These are phyloP conservation scores for Sminthopsis crassicaudata DNA, from an alignment of 2,113 vertebrate genomes.

Conservation along the genomic window DNA sequence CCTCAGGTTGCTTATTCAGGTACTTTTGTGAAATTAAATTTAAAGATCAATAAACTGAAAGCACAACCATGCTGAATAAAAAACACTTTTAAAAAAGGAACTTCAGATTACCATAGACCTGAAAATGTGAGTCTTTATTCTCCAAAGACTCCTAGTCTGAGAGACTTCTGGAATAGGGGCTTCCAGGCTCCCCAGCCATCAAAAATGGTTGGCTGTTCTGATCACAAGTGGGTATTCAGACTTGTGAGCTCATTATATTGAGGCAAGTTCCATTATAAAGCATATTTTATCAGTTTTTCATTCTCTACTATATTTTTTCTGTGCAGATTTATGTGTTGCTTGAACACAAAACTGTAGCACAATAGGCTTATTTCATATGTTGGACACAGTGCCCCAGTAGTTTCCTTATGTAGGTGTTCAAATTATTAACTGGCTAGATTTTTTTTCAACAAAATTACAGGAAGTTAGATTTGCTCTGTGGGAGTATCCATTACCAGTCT, in stretches of 20 bases:
- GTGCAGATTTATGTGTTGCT: neutral
- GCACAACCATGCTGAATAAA: neutral
- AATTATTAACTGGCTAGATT: neutral
- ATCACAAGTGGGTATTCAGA: neutral
- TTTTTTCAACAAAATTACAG: neutral
- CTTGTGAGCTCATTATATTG: neutral
- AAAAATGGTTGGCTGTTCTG: neutral
- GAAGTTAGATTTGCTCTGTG: neutral
- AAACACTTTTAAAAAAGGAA: neutral
- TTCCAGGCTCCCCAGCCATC: neutral
- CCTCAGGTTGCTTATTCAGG: neutral
- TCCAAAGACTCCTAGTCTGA: neutral
- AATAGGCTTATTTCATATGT: neutral
- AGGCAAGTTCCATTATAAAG: neutral
- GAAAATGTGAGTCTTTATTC: neutral
- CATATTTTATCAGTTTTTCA: neutral
- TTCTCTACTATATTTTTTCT: neutral
- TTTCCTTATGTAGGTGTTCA: neutral
- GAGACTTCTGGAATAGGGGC: neutral
- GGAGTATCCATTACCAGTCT: neutral
- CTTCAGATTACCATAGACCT: neutral
- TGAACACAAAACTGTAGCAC: neutral
- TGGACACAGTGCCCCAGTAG: neutral
- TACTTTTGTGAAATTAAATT: neutral
- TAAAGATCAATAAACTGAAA: constrained; percentile 1